Evolutionary conservation across 2,797 vertebrate species (phyloP).

Genomic region (Momotus momota): DNA sequence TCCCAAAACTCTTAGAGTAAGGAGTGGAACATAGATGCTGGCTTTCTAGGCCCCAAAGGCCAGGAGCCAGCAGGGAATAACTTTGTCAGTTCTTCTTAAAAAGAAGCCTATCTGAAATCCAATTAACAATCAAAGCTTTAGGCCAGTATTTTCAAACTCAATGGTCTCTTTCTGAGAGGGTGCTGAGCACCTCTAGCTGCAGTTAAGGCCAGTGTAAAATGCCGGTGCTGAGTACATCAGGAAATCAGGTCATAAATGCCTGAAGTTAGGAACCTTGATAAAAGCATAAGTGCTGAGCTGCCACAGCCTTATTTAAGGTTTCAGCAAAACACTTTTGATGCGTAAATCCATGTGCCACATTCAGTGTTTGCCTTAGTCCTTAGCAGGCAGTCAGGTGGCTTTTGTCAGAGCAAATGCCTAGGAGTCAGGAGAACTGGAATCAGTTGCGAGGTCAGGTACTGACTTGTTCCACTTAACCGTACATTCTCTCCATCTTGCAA

Average conservation of each 20-base stretch:
- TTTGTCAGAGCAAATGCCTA: not conserved
- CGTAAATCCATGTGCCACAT: not conserved
- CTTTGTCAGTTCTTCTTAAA: constrained; percentile 56
- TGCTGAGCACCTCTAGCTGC: constrained; percentile 40
- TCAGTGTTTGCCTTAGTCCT: not conserved
- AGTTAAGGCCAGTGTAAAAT: constrained; percentile 9
- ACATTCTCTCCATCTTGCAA: not conserved
- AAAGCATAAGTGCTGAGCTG: constrained; percentile 10
- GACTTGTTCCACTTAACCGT: not conserved
- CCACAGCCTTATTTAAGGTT: not conserved
- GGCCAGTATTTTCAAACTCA: constrained; percentile 65
- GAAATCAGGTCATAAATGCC: constrained; percentile 46
- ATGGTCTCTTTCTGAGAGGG: constrained; percentile 61
- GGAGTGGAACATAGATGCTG: constrained; percentile 17
- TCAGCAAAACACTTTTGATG: constrained; percentile 13
- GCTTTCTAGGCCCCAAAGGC: constrained; percentile 60
- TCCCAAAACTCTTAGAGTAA: constrained; percentile 49
- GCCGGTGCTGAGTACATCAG: not conserved
- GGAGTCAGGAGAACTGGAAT: not conserved
- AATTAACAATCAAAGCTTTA: constrained; percentile 69
- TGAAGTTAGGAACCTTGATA: constrained; percentile 26
- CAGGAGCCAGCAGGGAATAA: constrained; percentile 65
- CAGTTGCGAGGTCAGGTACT: not conserved
- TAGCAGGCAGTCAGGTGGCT: not conserved
- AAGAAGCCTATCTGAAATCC: constrained; percentile 69